Evolutionary conservation across 2,113 vertebrate species (phyloP).

Genomic region (Cranoglanis bouderius): DNA sequence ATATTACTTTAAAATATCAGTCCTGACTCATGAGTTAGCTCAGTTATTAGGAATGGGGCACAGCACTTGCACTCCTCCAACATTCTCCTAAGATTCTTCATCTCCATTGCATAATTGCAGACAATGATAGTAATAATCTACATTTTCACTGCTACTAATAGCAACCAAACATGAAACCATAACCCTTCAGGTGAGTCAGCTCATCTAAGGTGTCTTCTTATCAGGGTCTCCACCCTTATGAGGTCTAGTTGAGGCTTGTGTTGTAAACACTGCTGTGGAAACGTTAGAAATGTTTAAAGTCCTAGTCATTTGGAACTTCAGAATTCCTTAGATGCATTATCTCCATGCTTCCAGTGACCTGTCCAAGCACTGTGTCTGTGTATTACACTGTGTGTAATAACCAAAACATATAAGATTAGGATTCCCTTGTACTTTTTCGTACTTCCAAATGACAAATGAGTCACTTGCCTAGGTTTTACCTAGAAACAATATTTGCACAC

Average conservation of each 20-base stretch:
- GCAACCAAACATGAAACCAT: slow-evolving; percentile 30
- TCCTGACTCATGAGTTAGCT: slow-evolving; percentile 10
- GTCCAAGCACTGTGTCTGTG: not conserved
- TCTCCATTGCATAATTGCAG: not conserved
- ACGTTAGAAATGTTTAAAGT: not conserved
- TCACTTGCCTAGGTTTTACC: not conserved
- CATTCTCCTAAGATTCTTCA: slow-evolving; percentile 20
- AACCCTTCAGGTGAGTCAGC: not conserved
- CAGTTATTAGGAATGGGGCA: not conserved
- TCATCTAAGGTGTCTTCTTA: not conserved
- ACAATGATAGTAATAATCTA: not conserved
- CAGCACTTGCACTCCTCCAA: not conserved
- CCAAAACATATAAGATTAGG: not conserved
- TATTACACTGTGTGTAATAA: no score
- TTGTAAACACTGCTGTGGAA: slow-evolving; percentile 8
- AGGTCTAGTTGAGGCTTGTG: not conserved
- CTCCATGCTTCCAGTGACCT: not conserved
- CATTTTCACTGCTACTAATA: not conserved
- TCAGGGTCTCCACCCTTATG: slow-evolving; percentile 1
- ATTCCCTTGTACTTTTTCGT: not conserved
- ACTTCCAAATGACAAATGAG: not conserved
- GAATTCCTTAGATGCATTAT: not conserved
- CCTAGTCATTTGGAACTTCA: not conserved
- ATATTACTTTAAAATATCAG: not conserved
- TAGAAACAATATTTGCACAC: not conserved